phyloP scores from a whole-genome alignment of 1,140 invertebrate species.

The Paraescarpia echinospica region DNA sequence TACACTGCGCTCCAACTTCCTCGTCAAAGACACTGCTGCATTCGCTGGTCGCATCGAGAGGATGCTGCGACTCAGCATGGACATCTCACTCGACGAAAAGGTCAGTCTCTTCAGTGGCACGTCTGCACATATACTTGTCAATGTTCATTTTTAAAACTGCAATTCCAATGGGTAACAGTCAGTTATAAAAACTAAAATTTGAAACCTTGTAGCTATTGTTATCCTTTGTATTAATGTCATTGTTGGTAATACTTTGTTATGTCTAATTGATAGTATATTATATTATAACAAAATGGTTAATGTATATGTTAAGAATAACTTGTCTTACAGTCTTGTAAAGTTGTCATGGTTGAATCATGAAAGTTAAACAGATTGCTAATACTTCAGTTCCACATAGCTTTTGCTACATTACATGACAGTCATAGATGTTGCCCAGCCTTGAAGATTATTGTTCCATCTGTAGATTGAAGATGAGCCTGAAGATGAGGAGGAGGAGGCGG shows the following conservation, averaged over 20 bases:
- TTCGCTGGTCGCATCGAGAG: constrained; percentile 86
- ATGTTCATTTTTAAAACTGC: no score
- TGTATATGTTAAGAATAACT: no score
- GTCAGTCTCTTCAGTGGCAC: constrained; percentile 34
- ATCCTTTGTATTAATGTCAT: background rate
- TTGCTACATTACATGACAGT: background rate
- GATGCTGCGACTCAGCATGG: constrained; percentile 72
- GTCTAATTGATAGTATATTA: no score
- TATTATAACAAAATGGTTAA: no score
- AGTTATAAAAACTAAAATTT: no score
- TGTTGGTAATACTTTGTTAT: no score
- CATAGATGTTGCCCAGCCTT: constrained; percentile 9
- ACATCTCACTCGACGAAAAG: constrained; percentile 77
- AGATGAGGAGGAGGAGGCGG: constrained; percentile 31
- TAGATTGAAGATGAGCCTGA: constrained; percentile 44
- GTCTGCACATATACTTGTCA: background rate
- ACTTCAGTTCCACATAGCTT: background rate
- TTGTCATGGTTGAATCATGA: no score
- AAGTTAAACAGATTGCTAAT: background rate
- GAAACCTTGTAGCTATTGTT: background rate
- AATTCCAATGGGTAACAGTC: background rate
- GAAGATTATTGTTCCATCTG: constrained; percentile 18
- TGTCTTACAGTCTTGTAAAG: no score
- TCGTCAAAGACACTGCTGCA: constrained; percentile 79
- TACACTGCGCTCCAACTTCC: constrained; percentile 87